A percentile compares a stretch with the other conserved stretches of the same genome.
These are phyloP conservation scores for Pararge aegeria DNA, from an alignment of 1,140 invertebrate genomes.

Conservation along the genomic window DNA sequence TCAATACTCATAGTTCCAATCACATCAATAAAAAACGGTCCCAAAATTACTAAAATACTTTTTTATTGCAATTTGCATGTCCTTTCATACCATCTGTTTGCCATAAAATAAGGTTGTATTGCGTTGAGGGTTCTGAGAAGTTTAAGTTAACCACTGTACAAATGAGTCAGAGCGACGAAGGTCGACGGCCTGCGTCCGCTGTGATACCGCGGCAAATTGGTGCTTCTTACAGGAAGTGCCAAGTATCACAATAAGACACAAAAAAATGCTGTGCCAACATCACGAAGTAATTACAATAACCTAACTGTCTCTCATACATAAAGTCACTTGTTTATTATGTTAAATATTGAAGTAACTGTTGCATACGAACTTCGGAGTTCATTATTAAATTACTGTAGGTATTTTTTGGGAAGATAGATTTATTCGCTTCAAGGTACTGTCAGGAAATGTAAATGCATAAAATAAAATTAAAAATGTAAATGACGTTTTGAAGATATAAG, in stretches of 20 bases:
- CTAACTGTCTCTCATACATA: neutral
- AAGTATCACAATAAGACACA: slow-evolving; percentile 36
- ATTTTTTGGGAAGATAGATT: no score
- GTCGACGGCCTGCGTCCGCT: slow-evolving; percentile 55
- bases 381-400: no score
- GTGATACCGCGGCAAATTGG: slow-evolving; percentile 59
- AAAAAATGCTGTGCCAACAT: slow-evolving; percentile 38
- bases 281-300: slow-evolving; percentile 32
- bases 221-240: slow-evolving; percentile 51
- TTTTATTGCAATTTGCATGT: slow-evolving; percentile 1
- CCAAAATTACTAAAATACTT: neutral
- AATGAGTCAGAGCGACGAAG: slow-evolving; percentile 61
- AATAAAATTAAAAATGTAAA: no score
- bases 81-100: slow-evolving; percentile 8
- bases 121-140: slow-evolving; percentile 48
- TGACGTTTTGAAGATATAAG: no score
- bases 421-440: no score
- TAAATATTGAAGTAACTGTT: no score
- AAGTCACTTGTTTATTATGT: neutral
- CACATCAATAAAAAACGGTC: neutral
- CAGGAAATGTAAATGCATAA: no score
- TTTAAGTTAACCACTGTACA: slow-evolving; percentile 49
- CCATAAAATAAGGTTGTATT: slow-evolving; percentile 28
- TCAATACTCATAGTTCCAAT: no score
- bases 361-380: no score